Evolutionary conservation across 2,797 vertebrate genomes (phyloP), one percentile per base, ranked within the genome.

Genomic region (Acridotheres tristis): DNA sequence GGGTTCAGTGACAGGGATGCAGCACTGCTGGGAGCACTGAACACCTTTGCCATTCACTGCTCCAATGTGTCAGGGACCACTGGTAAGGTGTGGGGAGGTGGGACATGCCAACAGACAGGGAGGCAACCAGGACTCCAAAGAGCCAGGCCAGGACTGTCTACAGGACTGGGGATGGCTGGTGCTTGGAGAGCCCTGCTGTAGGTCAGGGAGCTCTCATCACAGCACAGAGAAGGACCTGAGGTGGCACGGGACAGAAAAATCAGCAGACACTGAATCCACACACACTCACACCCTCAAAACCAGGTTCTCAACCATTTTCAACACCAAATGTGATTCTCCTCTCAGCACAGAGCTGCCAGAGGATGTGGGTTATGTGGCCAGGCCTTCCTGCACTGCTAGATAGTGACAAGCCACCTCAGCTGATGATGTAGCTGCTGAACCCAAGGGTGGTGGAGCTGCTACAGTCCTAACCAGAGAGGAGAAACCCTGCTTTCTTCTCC

Each of bases 331-430:
- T 22, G 66, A 82, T 59, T 78, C 20, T 58, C 5, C 16, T 42
- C 40, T 93, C 40, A 32, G 85, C 76, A 59, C 18, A 38, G 30
- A 68, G 66, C 66, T 90, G 82, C 21, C 13, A 23, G 51, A 95
- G 89, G 91, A 94, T 90, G 91, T 95, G 93, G 90, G n/a, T 78
- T 73, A 29, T 29, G 82, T 0, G 47, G 85, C 54, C 66, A 85
- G 67, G 54, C 32, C 55, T 85, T 88, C 48, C 66, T 88, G 68
- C 29, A 29, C 0, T 3, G n/a, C 38, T 5, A 68, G 40, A 81
- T 13, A 67, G 79, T 48, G 66, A 90, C 0, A 4, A 88, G 75
- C 30, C 68, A 83, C n/a, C 57, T 47, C 7, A 3, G 53, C 34
- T 51, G 75, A 10, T 0, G n/a, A 71, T 14, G 67, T 6, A 59